These are phyloP conservation scores for Umimayanthus kanabou DNA, from an alignment of 92 coral and sea anemone genomes.

Conservation along the genomic window DNA sequence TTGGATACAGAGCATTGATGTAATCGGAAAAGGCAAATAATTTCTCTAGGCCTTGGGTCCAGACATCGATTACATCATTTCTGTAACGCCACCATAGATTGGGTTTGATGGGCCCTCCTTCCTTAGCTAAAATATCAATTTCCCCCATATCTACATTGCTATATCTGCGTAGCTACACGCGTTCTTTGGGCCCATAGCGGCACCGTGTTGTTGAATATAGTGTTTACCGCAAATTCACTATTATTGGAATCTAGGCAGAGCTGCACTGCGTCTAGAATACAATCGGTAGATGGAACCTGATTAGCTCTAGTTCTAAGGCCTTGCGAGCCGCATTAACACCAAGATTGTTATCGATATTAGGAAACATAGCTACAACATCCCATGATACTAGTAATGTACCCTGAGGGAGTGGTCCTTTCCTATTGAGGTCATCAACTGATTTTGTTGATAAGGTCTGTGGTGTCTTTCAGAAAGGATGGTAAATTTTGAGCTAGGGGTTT, in stretches of 20 bases:
- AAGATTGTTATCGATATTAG: not conserved
- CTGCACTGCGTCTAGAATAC: slow-evolving; percentile 44
- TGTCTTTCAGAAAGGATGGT: slow-evolving; percentile 54
- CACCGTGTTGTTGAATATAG: not conserved
- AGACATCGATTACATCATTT: not conserved
- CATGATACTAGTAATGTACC: slow-evolving; percentile 40
- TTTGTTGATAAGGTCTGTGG: slow-evolving; percentile 46
- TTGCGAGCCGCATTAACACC: slow-evolving; percentile 28
- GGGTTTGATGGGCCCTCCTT: too few species aligned
- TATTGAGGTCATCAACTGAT: slow-evolving; percentile 24
- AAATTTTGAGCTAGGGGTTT: slow-evolving; percentile 49
- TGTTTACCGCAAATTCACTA: too few species aligned
- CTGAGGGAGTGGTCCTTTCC: slow-evolving; percentile 27
- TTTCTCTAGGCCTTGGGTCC: slow-evolving; percentile 34
- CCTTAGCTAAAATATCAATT: too few species aligned
- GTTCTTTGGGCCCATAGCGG: not conserved
- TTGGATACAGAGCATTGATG: slow-evolving; percentile 32
- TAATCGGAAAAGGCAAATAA: slow-evolving; percentile 30
- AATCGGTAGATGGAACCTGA: slow-evolving; percentile 11
- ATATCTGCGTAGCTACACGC: not conserved
- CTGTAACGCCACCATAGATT: too few species aligned
- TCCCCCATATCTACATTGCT: not conserved
- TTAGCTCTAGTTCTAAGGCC: slow-evolving; percentile 4
- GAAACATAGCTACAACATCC: slow-evolving; percentile 44
- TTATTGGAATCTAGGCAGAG: not conserved